Conservation (phyloP, 2,113 vertebrate genomes). For the Craseonycteris thonglongyai region DNA sequence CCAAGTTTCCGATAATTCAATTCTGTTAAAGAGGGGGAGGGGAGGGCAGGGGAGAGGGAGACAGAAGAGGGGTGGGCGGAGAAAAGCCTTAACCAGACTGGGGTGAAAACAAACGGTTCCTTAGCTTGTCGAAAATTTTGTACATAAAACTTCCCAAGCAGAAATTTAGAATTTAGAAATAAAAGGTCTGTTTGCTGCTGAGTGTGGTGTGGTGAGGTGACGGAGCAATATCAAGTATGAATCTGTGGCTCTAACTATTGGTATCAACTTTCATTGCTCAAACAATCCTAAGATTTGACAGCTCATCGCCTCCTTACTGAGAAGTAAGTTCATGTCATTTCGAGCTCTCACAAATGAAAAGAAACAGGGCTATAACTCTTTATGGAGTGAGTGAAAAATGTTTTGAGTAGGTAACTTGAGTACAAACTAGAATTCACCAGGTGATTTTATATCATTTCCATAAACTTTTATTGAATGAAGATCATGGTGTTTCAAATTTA, state of each 20-base stretch:
- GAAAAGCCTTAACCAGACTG: background rate
- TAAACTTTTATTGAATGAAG: constrained; percentile 55
- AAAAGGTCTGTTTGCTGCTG: background rate
- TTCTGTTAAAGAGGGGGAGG: background rate
- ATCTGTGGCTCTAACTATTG: accelerated
- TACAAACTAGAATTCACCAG: constrained; percentile 25
- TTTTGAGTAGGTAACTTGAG: constrained; percentile 33
- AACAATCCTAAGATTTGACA: background rate
- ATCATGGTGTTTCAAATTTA: constrained; percentile 39
- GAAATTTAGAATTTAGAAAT: background rate
- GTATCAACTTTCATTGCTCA: background rate
- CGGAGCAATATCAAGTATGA: accelerated
- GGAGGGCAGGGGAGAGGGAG: background rate
- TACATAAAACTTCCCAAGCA: background rate
- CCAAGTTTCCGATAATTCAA: background rate
- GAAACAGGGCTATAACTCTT: constrained; percentile 1
- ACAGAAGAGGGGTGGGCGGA: background rate
- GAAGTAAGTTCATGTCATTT: background rate
- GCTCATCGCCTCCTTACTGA: background rate
- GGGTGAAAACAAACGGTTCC: background rate
- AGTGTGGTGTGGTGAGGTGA: background rate
- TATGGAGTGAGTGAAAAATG: constrained; percentile 25
- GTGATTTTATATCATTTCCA: constrained; percentile 44
- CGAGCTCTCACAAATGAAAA: constrained; percentile 8
- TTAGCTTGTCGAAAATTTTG: background rate